Percentiles rank a stretch among this genome's conserved stretches.
These are phyloP conservation scores for Junco hyemalis DNA, from an alignment of 2,113 vertebrate genomes.

Conservation along the genomic window DNA sequence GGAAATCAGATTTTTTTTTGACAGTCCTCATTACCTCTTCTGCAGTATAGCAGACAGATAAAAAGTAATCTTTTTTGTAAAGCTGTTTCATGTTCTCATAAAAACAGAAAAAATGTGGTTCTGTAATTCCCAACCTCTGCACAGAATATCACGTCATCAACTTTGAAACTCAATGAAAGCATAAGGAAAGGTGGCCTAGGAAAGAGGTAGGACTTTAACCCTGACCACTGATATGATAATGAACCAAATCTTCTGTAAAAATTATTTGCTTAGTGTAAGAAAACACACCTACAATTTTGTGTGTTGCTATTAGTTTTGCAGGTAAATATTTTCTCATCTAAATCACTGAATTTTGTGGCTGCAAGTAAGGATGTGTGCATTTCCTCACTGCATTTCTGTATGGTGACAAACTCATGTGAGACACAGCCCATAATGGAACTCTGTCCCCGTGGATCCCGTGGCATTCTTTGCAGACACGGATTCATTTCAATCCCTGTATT, in stretches of 20 bases:
- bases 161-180: not conserved
- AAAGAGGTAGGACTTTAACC: not conserved
- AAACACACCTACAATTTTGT: fast-evolving
- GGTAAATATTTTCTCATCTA: not conserved
- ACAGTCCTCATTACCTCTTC: not conserved
- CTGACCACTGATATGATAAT: not conserved
- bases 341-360: not conserved
- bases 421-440: not conserved
- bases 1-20: not conserved
- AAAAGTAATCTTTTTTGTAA: not conserved
- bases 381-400: not conserved
- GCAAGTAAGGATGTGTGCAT: not conserved
- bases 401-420: not conserved
- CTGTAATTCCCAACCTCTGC: not conserved
- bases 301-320: not conserved
- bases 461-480: not conserved
- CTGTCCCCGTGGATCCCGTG: not conserved
- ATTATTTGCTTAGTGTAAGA: not conserved
- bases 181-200: not conserved
- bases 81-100: not conserved
- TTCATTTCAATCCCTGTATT: not conserved
- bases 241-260: not conserved
- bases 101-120: not conserved
- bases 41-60: not conserved
- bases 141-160: not conserved